Conservation (phyloP, 2,113 vertebrate genomes). For the Vanacampus margaritifer region DNA sequence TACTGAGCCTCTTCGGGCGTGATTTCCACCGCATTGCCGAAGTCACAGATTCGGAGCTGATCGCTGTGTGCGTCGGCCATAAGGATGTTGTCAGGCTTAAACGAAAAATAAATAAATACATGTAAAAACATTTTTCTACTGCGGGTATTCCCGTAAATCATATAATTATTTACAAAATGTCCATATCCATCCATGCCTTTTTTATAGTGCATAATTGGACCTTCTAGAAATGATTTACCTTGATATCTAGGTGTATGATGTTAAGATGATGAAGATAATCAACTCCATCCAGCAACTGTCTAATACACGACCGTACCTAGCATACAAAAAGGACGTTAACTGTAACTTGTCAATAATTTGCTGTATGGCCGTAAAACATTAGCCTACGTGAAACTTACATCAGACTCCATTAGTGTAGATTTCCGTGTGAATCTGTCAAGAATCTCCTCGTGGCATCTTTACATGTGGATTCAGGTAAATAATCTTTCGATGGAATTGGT, state of each 20-base stretch:
- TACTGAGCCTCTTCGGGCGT: conserved; percentile 83
- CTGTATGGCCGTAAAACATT: not conserved
- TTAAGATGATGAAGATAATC: conserved; percentile 84
- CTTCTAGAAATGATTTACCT: conserved; percentile 64
- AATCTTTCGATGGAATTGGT: not conserved
- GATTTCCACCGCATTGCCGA: conserved; percentile 84
- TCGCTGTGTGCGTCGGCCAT: conserved; percentile 82
- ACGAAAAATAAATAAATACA: not conserved
- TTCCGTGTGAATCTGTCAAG: conserved; percentile 88
- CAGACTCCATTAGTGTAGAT: conserved; percentile 82
- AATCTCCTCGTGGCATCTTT: conserved; percentile 90
- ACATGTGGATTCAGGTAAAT: conserved; percentile 50
- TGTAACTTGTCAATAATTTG: not conserved
- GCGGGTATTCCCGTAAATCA: not conserved
- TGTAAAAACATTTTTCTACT: not conserved
- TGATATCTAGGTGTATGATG: conserved; percentile 91
- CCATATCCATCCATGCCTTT: too few species aligned
- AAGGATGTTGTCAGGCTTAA: conserved; percentile 93
- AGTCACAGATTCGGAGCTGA: conserved; percentile 91
- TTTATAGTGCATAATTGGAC: too few species aligned
- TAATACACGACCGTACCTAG: conserved; percentile 85
- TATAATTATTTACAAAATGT: not conserved
- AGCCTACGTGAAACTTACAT: conserved; percentile 79
- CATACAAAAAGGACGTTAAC: not conserved
- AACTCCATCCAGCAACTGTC: conserved; percentile 87